These are phyloP conservation scores for silkworm (Bombyx mori) DNA, from an alignment of 1,140 invertebrate species.

Conservation along the genomic window DNA sequence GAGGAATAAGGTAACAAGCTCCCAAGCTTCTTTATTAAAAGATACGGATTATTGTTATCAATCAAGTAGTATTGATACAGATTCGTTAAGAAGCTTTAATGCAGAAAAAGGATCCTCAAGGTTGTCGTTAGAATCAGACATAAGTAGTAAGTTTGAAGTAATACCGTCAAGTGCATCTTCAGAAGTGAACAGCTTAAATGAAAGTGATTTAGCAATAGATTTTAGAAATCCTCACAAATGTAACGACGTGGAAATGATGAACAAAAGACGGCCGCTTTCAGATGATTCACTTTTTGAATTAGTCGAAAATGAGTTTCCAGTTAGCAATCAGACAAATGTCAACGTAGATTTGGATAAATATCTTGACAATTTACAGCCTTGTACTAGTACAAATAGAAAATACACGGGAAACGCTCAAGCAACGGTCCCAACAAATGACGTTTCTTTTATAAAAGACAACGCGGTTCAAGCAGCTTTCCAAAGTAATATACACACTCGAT, in stretches of 20 bases:
- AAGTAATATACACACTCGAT: constrained; percentile 33
- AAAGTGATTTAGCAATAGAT: constrained; percentile 64
- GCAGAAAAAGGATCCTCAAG: constrained; percentile 64
- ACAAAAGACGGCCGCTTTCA: constrained; percentile 80
- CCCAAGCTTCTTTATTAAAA: constrained; percentile 33
- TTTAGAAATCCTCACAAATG: constrained; percentile 60
- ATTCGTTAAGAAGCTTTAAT: constrained; percentile 65
- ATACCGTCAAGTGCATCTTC: constrained; percentile 49
- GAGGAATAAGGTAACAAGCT: constrained; percentile 31
- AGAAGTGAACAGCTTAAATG: constrained; percentile 54
- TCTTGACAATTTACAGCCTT: constrained; percentile 74
- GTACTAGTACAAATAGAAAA: constrained; percentile 22
- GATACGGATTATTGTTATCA: constrained; percentile 48
- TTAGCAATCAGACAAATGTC: constrained; percentile 69
- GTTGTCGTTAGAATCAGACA: constrained; percentile 63
- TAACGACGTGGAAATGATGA: constrained; percentile 74
- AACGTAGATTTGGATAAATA: constrained; percentile 77
- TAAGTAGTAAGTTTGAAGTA: constrained; percentile 68
- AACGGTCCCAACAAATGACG: constrained; percentile 13
- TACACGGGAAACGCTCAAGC: constrained; percentile 6
- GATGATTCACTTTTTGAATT: constrained; percentile 77
- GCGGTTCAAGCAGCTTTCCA: constrained; percentile 14
- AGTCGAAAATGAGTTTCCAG: constrained; percentile 73
- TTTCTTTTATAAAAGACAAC: constrained; percentile 27
- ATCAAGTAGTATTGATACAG: constrained; percentile 55